Percentiles rank a stretch among this genome's conserved stretches.
These are phyloP conservation scores for Styela plicata DNA, from an alignment of 23 tunicate genomes.

Conservation along the genomic window DNA sequence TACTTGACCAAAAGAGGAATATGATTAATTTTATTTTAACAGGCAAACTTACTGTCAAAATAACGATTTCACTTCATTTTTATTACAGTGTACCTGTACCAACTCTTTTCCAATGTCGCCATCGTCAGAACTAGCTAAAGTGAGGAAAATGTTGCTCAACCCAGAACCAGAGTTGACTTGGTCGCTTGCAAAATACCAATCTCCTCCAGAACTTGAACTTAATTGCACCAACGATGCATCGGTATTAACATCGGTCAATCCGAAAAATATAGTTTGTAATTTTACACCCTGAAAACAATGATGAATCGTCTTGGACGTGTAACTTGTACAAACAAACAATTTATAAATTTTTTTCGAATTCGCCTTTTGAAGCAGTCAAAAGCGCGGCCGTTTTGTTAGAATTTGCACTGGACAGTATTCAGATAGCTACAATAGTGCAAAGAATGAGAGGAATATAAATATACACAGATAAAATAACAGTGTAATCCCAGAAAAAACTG, in stretches of 20 bases:
- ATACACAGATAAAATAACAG: too few relatives aligned
- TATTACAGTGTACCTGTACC: not conserved
- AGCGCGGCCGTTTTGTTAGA: too few relatives aligned
- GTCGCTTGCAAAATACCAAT: constrained; percentile 40
- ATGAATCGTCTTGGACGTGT: not conserved
- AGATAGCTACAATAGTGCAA: too few relatives aligned
- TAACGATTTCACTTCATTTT: too few relatives aligned
- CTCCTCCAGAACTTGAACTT: constrained; percentile 21
- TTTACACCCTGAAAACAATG: constrained; percentile 17
- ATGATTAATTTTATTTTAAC: too few relatives aligned
- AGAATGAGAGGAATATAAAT: too few relatives aligned
- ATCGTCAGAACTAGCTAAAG: constrained; percentile 23
- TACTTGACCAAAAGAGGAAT: too few relatives aligned
- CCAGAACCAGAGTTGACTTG: constrained; percentile 9
- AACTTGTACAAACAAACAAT: not conserved
- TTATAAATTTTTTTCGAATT: too few relatives aligned
- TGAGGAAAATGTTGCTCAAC: constrained; percentile 25
- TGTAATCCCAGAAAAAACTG: too few relatives aligned
- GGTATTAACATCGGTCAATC: constrained; percentile 5
- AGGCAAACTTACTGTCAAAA: too few relatives aligned
- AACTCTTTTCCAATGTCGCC: constrained; percentile 29
- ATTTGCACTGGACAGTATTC: too few relatives aligned
- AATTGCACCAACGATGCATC: constrained; percentile 27
- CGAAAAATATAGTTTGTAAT: constrained; percentile 41
- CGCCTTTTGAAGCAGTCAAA: not conserved